phyloP scores from a whole-genome alignment of 2,113 vertebrate genomes.

The Paramisgurnus dabryanus region DNA sequence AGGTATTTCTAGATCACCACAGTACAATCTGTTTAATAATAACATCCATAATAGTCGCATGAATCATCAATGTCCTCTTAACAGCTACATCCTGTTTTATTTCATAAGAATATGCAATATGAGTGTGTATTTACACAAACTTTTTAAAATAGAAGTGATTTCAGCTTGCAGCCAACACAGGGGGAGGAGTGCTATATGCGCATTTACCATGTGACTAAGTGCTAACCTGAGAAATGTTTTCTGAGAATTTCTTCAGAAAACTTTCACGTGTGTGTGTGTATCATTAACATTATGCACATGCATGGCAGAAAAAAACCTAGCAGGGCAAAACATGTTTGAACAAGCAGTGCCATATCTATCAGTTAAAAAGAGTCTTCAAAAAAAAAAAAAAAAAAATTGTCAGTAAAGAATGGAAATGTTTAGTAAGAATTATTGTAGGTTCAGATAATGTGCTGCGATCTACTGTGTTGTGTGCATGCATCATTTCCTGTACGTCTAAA shows the following conservation, averaged over 20 bases:
- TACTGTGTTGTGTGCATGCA: constrained; percentile 15
- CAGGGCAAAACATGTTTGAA: neutral
- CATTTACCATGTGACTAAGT: constrained; percentile 32
- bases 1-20: too few species aligned
- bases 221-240: constrained; percentile 7
- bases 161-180: neutral
- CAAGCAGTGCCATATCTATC: neutral
- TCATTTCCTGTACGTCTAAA: constrained; percentile 54
- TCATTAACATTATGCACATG: neutral
- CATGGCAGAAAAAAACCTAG: neutral
- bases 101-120: neutral
- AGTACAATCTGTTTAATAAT: too few species aligned
- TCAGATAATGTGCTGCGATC: constrained; percentile 7
- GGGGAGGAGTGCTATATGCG: constrained; percentile 1
- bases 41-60: neutral
- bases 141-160: constrained; percentile 12
- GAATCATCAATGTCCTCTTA: neutral
- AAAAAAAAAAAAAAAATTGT: neutral
- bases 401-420: neutral
- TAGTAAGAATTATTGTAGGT: constrained; percentile 1
- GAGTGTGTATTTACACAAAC: neutral
- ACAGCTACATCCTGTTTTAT: neutral
- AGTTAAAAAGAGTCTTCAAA: neutral
- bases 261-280: neutral
- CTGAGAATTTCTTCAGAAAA: constrained; percentile 24